Percentiles rank a stretch among this genome's conserved stretches.
These are phyloP conservation scores for Exaiptasia diaphana DNA, from an alignment of 64 coral and sea anemone genomes.

Conservation along the genomic window DNA sequence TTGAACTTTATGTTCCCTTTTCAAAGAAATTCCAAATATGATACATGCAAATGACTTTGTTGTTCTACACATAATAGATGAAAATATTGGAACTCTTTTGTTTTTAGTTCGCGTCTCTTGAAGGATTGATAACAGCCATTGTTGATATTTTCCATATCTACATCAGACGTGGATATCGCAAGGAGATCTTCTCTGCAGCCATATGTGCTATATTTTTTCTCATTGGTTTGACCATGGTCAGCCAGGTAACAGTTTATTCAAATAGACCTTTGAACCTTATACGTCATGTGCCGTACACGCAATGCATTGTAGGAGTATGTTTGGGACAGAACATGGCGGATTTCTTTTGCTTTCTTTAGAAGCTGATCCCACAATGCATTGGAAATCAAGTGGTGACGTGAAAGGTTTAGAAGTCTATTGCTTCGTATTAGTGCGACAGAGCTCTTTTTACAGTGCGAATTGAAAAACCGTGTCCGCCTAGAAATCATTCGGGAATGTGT, in stretches of 20 bases:
- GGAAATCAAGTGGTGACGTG: background rate
- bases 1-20: too few relatives aligned
- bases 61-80: too few relatives aligned
- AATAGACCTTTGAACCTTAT: too few relatives aligned
- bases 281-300: too few relatives aligned
- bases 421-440: background rate
- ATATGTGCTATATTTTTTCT: conserved; percentile 58
- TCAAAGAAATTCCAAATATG: too few relatives aligned
- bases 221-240: conserved; percentile 74
- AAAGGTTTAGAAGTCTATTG: too few relatives aligned
- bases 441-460: too few relatives aligned
- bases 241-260: conserved; percentile 42
- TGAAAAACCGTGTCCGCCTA: too few relatives aligned
- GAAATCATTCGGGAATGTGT: too few relatives aligned
- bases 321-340: background rate
- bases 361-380: background rate
- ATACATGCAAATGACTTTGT: too few relatives aligned
- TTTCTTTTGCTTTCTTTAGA: background rate
- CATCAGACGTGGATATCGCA: conserved; percentile 57
- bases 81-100: too few relatives aligned
- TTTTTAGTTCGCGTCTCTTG: conserved; percentile 69
- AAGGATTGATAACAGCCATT: conserved; percentile 77
- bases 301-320: background rate
- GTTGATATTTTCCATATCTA: conserved; percentile 57
- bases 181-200: conserved; percentile 64